Percentiles rank a stretch among this genome's conserved stretches.
Evolutionary conservation across 2,888 invertebrate species (phyloP).

Genomic region (Mylabris sibirica): DNA sequence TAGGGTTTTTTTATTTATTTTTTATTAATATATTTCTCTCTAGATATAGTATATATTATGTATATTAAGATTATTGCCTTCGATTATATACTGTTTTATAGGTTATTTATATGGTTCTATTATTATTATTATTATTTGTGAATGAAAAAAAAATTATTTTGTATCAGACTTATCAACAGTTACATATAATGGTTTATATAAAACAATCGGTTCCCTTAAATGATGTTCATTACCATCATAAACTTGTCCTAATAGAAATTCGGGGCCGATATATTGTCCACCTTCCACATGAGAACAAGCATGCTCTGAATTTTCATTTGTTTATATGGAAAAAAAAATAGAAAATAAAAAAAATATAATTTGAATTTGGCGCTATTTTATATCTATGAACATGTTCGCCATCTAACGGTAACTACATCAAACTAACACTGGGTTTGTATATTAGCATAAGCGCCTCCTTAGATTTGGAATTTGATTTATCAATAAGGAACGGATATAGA

Average conservation of each 20-base stretch:
- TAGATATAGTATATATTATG: not conserved
- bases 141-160: constrained; percentile 30
- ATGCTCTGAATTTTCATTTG: constrained; percentile 64
- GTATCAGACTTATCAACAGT: constrained; percentile 58
- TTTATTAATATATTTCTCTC: not conserved
- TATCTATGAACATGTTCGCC: too few species aligned
- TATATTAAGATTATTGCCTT: constrained; percentile 3
- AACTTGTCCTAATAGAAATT: constrained; percentile 80
- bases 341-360: not conserved
- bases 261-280: constrained; percentile 78
- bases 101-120: too few species aligned
- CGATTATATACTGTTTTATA: not conserved
- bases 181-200: constrained; percentile 73
- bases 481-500: too few species aligned
- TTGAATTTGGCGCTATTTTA: not conserved
- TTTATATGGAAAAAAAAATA: constrained; percentile 21
- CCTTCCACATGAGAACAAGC: constrained; percentile 78
- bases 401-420: too few species aligned
- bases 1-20: not conserved
- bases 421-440: too few species aligned
- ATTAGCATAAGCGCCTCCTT: too few species aligned
- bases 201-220: constrained; percentile 66
- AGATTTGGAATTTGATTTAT: too few species aligned
- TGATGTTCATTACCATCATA: constrained; percentile 71
- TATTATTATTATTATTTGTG: not conserved